Evolutionary conservation across 37 sponge, comb jelly and placozoan genomes (phyloP), one percentile per base, ranked within the genome.

Genomic region (Aplysina aerophoba): DNA sequence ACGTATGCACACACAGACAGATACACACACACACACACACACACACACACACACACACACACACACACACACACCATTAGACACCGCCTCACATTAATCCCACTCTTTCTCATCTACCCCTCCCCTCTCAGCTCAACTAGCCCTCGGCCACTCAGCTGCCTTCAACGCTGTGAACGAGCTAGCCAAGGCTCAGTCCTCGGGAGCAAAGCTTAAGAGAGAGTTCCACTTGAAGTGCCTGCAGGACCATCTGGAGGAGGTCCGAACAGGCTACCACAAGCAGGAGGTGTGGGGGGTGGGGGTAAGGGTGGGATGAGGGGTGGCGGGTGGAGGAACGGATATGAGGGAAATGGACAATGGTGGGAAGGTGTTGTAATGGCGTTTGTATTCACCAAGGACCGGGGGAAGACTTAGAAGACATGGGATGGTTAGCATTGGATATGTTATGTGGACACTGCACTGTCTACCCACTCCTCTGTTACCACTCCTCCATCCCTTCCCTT

Each of bases 151-250:
- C 15, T 75, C 78, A n/a, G 78, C 37, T 38, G 78, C 78, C 20
- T 75, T 75, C 78, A 75, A 75, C 41, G 78, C 78, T 75, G 78
- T 75, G 4, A 75, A 41, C 41, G 78, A 75, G 53, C 37, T 75
- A 44, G 54, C 41, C 15, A 37, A 65, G 78, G 90, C 93, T 34
- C 88, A 90, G 75, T 59, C 66, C 38, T 89, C 90, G 22, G 84
- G 85, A 30, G 54, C 73, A 28, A 84, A 57, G 66, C 77, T 93
- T 58, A 93, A 62, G 79, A 89, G 88, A 77, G 85, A 85, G 59
- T 90, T 93, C 55, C 80, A 87, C 40, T 84, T 84, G 20, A 85
- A 78, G 14, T 73, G 59, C 6, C 77, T 93, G 0, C 31, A 84
- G 20, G 90, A 89, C 24, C 44, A 71, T 20, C 55, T 87, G 12